Evolutionary conservation across 1,140 invertebrate genomes (phyloP), one percentile per base, ranked within the genome.

Genomic region (Rhyacophila brunnea): DNA sequence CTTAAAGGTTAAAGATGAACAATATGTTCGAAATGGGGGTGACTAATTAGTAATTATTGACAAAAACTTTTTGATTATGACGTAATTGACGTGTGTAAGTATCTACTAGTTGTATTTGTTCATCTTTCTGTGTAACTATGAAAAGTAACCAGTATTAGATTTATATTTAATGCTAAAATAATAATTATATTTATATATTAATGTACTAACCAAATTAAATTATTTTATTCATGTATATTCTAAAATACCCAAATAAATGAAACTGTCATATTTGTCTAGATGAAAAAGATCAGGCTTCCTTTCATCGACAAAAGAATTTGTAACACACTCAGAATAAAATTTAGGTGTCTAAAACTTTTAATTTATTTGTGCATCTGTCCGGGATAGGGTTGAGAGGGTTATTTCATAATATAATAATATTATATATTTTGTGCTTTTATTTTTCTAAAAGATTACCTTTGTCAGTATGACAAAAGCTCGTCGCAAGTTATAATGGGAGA

Each of bases 331-430:
- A 18, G n/a, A n/a, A n/a, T n/a, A n/a, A 38, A 28, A 49, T n/a
- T 46, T 42, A 52, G 55, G 60, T 58, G 54, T 53, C 32, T 43
- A 58, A 56, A 55, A 48, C 44, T 44, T 52, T 47, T 47, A 51
- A 62, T 54, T 57, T 58, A 58, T 57, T 62, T 62, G 54, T 62
- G 57, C 60, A 62, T 62, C 60, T 62, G 60, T 48, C 38, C 53
- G 53, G 48, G 50, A 60, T 23, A 47, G 58, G 49, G 58, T 53
- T 53, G 50, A 60, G 28, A 15, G 23, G 23, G 43, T 32, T 53
- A 42, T 40, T 47, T 6, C 23, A 28, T 5, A 28, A 28, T 28
- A 28, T 28, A 28, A 28, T 40, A n/a, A n/a, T n/a, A n/a, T n/a
- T n/a, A n/a, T n/a, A n/a, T n/a, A 34, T 47, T 40, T 54, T 48